Evolutionary conservation across 2,797 vertebrate species (phyloP).

Genomic region (Oreochromis grahami): DNA sequence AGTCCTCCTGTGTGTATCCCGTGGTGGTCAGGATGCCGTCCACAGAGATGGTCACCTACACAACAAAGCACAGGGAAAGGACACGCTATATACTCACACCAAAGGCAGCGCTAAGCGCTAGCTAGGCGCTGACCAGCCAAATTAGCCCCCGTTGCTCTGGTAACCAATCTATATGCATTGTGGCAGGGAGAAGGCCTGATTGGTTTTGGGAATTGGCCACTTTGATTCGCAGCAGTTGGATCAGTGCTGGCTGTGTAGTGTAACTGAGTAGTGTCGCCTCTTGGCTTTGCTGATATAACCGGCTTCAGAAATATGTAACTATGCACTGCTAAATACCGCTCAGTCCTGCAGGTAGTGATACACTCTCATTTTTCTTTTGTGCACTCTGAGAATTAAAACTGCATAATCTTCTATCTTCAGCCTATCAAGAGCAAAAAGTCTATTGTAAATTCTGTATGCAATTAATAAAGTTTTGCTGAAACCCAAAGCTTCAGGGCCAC

Average conservation of each 20-base stretch:
- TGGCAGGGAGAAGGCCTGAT: constrained; percentile 48
- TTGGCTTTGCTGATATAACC: constrained; percentile 1
- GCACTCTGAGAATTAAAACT: background rate
- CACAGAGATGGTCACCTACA: constrained; percentile 99
- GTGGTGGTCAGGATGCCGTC: constrained; percentile 99
- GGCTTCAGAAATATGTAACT: constrained; percentile 10
- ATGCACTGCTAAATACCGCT: constrained; percentile 1
- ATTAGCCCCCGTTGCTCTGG: constrained; percentile 71
- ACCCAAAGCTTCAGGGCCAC: constrained; percentile 18
- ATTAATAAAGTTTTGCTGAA: constrained; percentile 25
- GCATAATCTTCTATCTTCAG: constrained; percentile 2
- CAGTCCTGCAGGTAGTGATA: background rate
- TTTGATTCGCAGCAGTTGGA: constrained; percentile 40
- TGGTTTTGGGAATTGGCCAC: constrained; percentile 48
- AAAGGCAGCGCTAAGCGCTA: constrained; percentile 75
- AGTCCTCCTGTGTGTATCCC: constrained; percentile 99
- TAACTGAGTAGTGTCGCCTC: constrained; percentile 19
- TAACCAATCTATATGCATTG: constrained; percentile 60
- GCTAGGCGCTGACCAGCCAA: constrained; percentile 74
- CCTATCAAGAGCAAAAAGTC: background rate
- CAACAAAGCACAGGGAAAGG: constrained; percentile 99
- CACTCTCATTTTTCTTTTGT: background rate
- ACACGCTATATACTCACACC: constrained; percentile 99
- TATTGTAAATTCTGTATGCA: background rate
- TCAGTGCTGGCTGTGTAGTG: constrained; percentile 47